Evolutionary conservation across 2,113 vertebrate genomes (phyloP), one percentile per base, ranked within the genome.

Genomic region (Syrmaticus mikado): DNA sequence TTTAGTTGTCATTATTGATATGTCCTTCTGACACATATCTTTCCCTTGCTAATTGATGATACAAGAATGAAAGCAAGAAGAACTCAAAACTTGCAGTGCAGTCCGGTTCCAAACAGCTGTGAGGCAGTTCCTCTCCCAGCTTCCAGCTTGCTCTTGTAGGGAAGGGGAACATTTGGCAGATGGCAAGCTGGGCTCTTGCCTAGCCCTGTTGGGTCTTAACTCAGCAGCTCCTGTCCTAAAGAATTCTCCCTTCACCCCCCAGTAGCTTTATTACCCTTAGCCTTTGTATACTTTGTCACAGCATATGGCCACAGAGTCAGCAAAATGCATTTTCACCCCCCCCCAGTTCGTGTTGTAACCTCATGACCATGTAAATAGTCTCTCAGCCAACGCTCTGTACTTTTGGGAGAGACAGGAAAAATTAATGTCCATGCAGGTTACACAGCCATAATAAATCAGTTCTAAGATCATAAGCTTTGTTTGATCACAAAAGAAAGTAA

Each of bases 401-500:
- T 62, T 87, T 19, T 45, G 60, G 72, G 72, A 87, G 28, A 19
- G 36, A 52, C 14, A 73, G 78, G 50, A 58, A 82, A 85, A 79
- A 32, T 9, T 13, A 53, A 68, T 9, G 25, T 45, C 68, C 77
- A 55, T 71, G 65, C 34, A 74, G 34, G 8, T 83, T 83, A 43
- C 46, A 64, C 38, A 85, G 76, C 36, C 87, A 62, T 36, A 90
- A 34, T 90, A 76, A 70, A 92, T 77, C 68, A 64, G 28, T 77
- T 83, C 46, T 83, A 74, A 88, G 85, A 78, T n/a, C 17, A 21
- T 65, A 65, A 89, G 28, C 48, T 80, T 70, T 73, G 52, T 78
- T 55, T 94, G 52, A 77, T 22, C 66, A 20, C 45, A 77, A 76
- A 94, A 89, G 48, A 62, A 94, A 89, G 87, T 34, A 87, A 79